Percentiles rank a stretch among this genome's conserved stretches.
These are phyloP conservation scores for Phalacrocorax carbo DNA, from an alignment of 2,113 vertebrate species.

Conservation along the genomic window DNA sequence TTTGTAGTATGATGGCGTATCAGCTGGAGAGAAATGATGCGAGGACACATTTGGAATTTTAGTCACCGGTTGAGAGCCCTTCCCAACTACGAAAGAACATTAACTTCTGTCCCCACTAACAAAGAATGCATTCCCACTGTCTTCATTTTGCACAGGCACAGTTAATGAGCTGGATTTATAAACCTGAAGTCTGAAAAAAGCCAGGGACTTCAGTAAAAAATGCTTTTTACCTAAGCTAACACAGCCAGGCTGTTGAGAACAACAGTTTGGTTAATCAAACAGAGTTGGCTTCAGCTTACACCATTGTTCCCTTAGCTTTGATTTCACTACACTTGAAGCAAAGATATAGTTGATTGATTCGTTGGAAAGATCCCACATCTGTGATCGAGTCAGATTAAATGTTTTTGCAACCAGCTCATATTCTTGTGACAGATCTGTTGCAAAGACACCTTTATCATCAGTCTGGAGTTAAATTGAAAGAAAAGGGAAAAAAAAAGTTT, in stretches of 20 bases:
- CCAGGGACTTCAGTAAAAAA: neutral
- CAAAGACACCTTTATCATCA: slow-evolving; percentile 95
- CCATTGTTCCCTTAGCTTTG: slow-evolving; percentile 85
- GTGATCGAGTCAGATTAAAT: slow-evolving; percentile 82
- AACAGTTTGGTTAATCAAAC: slow-evolving; percentile 35
- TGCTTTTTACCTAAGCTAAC: neutral
- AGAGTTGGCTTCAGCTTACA: slow-evolving; percentile 71
- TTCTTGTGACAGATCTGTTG: slow-evolving; percentile 89
- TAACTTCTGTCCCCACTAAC: neutral
- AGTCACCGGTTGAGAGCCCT: neutral
- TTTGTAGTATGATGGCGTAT: neutral
- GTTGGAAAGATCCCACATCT: slow-evolving; percentile 88
- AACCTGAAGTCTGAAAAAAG: neutral
- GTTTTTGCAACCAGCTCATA: slow-evolving; percentile 89
- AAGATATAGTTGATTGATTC: slow-evolving; percentile 88
- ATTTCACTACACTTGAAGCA: slow-evolving; percentile 79
- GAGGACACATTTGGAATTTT: neutral
- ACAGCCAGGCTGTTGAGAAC: neutral
- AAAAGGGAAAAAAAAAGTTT: neutral
- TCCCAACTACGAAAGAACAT: neutral
- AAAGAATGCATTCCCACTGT: neutral
- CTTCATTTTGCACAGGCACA: neutral
- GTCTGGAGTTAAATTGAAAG: slow-evolving; percentile 77
- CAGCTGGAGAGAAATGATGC: neutral
- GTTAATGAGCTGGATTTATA: neutral